phyloP scores from a whole-genome alignment of 1,140 invertebrate species.

The Dinothrombium tinctorium region DNA sequence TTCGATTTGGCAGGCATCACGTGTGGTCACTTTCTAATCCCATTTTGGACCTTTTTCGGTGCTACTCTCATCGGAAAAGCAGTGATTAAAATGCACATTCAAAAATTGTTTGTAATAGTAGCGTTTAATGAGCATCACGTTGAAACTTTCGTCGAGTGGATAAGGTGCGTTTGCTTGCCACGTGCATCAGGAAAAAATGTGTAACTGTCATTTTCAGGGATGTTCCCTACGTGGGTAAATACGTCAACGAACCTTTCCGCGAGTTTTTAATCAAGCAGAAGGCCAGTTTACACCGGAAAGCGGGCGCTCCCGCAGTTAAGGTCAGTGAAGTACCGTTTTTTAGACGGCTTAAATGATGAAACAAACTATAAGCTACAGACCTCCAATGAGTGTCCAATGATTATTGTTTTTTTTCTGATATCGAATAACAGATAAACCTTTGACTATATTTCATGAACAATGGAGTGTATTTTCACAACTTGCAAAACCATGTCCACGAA shows the following conservation, averaged over 20 bases:
- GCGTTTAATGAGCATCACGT: constrained; percentile 80
- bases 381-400: too few species aligned
- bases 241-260: constrained; percentile 59
- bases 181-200: too few species aligned
- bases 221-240: constrained; percentile 54
- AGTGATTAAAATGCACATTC: constrained; percentile 96
- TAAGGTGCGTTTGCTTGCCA: too few species aligned
- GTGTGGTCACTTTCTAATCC: constrained; percentile 93
- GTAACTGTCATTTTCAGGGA: constrained; percentile 19
- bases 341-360: too few species aligned
- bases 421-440: too few species aligned
- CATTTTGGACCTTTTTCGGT: constrained; percentile 99
- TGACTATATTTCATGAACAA: too few species aligned
- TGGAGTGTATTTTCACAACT: too few species aligned
- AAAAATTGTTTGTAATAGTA: constrained; percentile 92
- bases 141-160: constrained; percentile 47
- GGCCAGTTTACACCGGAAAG: constrained; percentile 46
- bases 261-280: constrained; percentile 72
- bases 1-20: constrained; percentile 97
- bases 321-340: too few species aligned
- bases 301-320: too few species aligned
- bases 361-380: too few species aligned
- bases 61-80: constrained; percentile 96
- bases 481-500: too few species aligned
- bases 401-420: too few species aligned